phyloP scores from a whole-genome alignment of 2,113 vertebrate genomes.

The Fukomys damarensis region DNA sequence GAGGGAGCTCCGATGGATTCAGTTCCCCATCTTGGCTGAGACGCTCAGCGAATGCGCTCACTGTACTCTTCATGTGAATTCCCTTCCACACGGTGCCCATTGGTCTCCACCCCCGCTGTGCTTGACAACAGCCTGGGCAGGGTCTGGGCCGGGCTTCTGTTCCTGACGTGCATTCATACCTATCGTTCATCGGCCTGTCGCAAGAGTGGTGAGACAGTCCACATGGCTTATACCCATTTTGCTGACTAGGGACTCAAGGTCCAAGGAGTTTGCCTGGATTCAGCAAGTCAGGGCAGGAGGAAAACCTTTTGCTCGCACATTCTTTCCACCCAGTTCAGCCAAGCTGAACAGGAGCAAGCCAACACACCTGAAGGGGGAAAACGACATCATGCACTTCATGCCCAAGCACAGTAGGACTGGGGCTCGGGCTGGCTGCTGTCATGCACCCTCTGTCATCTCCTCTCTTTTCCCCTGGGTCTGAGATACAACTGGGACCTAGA shows the following conservation, averaged over 20 bases:
- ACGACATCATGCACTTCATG: background rate
- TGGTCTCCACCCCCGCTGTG: no score
- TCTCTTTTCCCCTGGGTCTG: background rate
- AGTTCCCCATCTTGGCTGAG: background rate
- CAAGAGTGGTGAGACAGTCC: background rate
- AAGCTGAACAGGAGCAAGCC: background rate
- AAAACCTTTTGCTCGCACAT: background rate
- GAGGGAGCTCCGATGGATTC: background rate
- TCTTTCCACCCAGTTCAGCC: background rate
- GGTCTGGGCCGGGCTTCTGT: background rate
- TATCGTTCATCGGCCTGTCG: background rate
- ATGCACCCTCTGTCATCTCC: background rate
- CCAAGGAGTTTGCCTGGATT: background rate
- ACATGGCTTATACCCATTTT: background rate
- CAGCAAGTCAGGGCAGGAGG: background rate
- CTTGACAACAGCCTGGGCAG: background rate
- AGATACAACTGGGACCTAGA: background rate
- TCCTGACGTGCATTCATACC: background rate
- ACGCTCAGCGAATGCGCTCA: background rate
- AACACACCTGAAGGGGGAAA: background rate
- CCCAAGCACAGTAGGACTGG: background rate
- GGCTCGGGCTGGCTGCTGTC: background rate
- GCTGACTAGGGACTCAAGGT: no score
- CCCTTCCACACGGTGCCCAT: rapidly evolving
- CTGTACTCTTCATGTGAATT: rapidly evolving